A percentile compares a stretch with the other conserved stretches of the same genome.
Evolutionary conservation across 2,797 vertebrate species (phyloP).

Genomic region (Myripristis murdjan): DNA sequence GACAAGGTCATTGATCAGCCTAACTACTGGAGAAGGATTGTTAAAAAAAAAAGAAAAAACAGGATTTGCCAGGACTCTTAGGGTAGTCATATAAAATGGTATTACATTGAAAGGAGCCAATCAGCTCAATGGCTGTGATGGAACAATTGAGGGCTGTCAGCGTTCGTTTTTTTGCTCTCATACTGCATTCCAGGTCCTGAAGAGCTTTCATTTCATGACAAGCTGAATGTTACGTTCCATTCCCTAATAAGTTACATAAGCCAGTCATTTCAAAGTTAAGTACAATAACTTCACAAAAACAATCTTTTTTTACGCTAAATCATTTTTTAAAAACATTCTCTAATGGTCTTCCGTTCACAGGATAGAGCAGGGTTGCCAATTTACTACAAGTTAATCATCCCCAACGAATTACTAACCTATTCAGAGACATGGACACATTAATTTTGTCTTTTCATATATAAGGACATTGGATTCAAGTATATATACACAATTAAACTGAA

Average conservation of each 20-base stretch:
- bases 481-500: constrained; percentile 73
- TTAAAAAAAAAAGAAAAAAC: no score
- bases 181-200: constrained; percentile 30
- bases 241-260: constrained; percentile 34
- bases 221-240: constrained; percentile 40
- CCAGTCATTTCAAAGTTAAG: constrained; percentile 53
- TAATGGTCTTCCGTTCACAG: constrained; percentile 35
- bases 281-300: constrained; percentile 66
- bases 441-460: constrained; percentile 71
- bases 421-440: constrained; percentile 76
- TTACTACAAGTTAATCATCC: constrained; percentile 67
- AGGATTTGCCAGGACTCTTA: not conserved
- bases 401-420: constrained; percentile 73
- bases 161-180: constrained; percentile 48
- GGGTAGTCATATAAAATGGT: constrained; percentile 12
- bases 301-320: constrained; percentile 44
- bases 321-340: constrained; percentile 39
- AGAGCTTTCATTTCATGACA: constrained; percentile 40
- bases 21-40: constrained; percentile 6
- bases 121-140: constrained; percentile 26
- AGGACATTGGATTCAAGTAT: constrained; percentile 81
- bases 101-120: constrained; percentile 7
- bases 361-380: constrained; percentile 50
- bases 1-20: not conserved
- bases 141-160: constrained; percentile 24